Conservation (phyloP, 2,113 vertebrate species). For the Peromyscus leucopus region DNA sequence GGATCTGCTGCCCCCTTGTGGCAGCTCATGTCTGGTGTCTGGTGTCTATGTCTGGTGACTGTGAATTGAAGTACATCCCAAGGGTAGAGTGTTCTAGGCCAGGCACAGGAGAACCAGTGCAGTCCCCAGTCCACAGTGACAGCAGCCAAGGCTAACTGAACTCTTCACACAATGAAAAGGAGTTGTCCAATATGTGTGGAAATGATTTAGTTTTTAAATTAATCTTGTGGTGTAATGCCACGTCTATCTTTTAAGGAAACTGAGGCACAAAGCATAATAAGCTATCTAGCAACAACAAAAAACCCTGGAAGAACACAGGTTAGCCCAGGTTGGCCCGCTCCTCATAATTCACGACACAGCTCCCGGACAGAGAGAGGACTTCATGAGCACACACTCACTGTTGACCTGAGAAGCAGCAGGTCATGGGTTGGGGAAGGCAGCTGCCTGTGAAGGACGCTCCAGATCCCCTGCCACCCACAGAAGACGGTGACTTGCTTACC, state of each 20-base stretch:
- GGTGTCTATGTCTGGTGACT: background rate
- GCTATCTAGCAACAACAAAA: background rate
- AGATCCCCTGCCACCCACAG: background rate
- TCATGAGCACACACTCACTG: background rate
- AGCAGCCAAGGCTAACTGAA: background rate
- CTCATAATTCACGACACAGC: background rate
- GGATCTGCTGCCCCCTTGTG: background rate
- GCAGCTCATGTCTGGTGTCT: background rate
- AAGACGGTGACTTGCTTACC: background rate
- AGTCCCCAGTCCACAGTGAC: background rate
- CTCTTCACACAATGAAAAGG: background rate
- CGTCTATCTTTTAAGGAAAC: background rate
- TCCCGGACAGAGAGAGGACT: background rate
- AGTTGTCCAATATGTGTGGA: background rate
- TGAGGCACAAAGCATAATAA: background rate
- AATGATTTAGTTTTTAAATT: background rate
- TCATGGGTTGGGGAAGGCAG: background rate
- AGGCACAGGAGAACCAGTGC: too few species aligned
- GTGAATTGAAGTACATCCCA: fast-evolving
- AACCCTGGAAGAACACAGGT: background rate
- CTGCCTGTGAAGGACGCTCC: background rate
- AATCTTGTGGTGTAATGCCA: background rate
- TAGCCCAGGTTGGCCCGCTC: background rate
- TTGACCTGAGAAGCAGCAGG: background rate
- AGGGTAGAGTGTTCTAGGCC: background rate